phyloP scores from a whole-genome alignment of 2,888 invertebrate genomes.

The Sesia bembeciformis region DNA sequence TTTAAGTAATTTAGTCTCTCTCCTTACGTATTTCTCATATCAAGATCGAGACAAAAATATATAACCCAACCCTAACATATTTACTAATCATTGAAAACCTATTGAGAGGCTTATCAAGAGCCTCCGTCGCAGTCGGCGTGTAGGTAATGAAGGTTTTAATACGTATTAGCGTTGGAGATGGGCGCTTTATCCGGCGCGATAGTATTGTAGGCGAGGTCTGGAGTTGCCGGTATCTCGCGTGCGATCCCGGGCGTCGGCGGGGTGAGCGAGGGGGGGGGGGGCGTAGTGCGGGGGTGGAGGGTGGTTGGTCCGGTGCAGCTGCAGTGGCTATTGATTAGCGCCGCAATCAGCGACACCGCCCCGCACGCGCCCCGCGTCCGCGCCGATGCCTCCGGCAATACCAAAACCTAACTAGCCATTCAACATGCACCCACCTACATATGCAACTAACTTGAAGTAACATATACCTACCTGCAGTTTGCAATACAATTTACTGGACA shows the following conservation, averaged over 20 bases:
- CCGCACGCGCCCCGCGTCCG: constrained; percentile 4
- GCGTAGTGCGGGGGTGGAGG: neutral
- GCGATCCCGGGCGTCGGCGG: constrained; percentile 4
- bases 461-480: too few relatives aligned
- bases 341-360: constrained; percentile 9
- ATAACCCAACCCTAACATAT: too few relatives aligned
- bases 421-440: neutral
- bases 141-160: neutral
- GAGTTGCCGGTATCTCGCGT: neutral
- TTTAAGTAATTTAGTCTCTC: too few relatives aligned
- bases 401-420: neutral
- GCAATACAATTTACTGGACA: too few relatives aligned
- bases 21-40: too few relatives aligned
- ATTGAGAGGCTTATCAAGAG: too few relatives aligned
- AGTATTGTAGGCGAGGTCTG: constrained; percentile 4
- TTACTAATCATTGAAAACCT: too few relatives aligned
- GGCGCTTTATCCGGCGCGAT: constrained; percentile 3
- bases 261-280: constrained; percentile 3
- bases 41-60: too few relatives aligned
- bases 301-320: constrained; percentile 24
- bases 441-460: neutral
- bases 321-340: constrained; percentile 53
- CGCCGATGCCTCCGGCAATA: constrained; percentile 3
- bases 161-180: neutral
- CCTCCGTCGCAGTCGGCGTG: neutral